Evolutionary conservation across 2,113 vertebrate genomes (phyloP).

Genomic region (Rhadina sibilatrix): DNA sequence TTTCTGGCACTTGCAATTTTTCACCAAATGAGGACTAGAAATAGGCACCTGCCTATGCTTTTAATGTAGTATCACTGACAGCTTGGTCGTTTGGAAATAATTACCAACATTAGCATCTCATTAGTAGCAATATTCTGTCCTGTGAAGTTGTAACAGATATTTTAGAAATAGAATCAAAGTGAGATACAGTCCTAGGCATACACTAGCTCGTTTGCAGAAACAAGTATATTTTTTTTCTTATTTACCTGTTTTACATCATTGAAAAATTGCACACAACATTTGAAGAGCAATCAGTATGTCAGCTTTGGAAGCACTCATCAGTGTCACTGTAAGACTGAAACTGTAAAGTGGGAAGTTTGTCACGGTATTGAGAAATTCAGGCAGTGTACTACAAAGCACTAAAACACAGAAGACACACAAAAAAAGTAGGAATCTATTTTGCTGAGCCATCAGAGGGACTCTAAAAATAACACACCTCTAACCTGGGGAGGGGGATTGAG

Average conservation of each 20-base stretch:
- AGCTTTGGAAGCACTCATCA: slow-evolving; percentile 49
- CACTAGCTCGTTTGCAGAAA: neutral
- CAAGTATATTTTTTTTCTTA: neutral
- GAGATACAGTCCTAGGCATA: neutral
- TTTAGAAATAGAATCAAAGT: neutral
- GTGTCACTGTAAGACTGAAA: slow-evolving; percentile 52
- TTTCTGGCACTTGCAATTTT: neutral
- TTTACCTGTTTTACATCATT: slow-evolving; percentile 47
- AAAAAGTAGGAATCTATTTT: neutral
- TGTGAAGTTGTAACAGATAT: neutral
- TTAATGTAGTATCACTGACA: neutral
- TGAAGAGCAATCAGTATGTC: slow-evolving; percentile 46
- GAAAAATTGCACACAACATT: slow-evolving; percentile 55
- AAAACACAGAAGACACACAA: neutral
- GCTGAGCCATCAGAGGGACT: neutral
- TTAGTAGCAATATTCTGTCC: neutral
- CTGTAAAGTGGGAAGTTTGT: slow-evolving; percentile 28
- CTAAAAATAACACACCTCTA: neutral
- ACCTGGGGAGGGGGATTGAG: neutral
- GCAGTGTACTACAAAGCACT: neutral
- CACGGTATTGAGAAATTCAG: slow-evolving; percentile 2
- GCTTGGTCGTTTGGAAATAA: neutral
- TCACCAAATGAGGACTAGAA: neutral
- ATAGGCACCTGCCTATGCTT: neutral
- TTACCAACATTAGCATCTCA: neutral